Percentiles rank a stretch among this genome's conserved stretches.
Evolutionary conservation across 2,888 invertebrate genomes (phyloP).

Genomic region (Agrochola lota): DNA sequence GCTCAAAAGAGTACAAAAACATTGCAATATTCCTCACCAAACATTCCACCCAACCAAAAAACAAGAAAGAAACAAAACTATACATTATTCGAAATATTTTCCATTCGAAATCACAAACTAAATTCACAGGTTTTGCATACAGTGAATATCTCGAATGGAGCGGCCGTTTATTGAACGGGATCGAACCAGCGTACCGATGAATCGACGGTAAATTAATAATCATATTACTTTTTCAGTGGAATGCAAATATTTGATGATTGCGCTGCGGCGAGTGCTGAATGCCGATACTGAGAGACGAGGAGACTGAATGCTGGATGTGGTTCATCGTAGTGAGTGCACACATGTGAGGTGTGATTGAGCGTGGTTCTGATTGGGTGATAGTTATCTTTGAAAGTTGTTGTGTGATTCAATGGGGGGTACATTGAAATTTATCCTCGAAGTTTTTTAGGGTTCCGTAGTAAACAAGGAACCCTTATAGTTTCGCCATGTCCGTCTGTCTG

Average conservation of each 20-base stretch:
- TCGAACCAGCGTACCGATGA: conserved; percentile 79
- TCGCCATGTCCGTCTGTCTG: no score
- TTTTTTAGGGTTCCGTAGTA: no score
- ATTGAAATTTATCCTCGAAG: not conserved
- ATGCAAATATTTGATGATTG: conserved; percentile 90
- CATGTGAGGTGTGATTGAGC: conserved; percentile 29
- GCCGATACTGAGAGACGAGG: conserved; percentile 60
- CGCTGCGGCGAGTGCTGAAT: conserved; percentile 82
- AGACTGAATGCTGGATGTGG: conserved; percentile 49
- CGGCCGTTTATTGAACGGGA: conserved; percentile 78
- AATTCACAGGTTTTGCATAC: conserved; percentile 79
- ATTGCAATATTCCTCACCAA: conserved; percentile 13
- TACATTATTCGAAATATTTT: conserved; percentile 65
- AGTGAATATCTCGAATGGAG: conserved; percentile 78
- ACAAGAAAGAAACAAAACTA: conserved; percentile 38
- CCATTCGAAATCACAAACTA: conserved; percentile 76
- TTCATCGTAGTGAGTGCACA: conserved; percentile 21
- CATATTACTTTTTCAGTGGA: conserved; percentile 89
- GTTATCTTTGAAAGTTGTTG: conserved; percentile 28
- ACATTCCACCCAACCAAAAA: conserved; percentile 6
- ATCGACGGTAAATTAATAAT: conserved; percentile 89
- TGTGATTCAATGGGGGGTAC: conserved; percentile 2
- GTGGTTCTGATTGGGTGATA: conserved; percentile 26
- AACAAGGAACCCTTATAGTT: no score
- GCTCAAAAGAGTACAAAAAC: conserved; percentile 13